Base-by-base conservation (phyloP, 2,888 invertebrate species). In the Pandemis cinnamomeana region DNA sequence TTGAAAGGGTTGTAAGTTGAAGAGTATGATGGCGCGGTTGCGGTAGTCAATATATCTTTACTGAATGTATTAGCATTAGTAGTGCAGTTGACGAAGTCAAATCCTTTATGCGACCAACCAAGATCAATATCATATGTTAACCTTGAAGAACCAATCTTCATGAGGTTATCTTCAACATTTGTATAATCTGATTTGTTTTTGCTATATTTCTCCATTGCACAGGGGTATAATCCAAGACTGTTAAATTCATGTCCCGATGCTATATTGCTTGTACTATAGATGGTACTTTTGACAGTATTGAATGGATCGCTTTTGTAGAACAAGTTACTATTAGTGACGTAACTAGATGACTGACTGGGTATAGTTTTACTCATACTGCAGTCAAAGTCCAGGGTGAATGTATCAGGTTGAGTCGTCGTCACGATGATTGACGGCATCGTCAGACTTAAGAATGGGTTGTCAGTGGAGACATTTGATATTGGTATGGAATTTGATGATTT, bases 41-140 rank as follows among this genome's bases (percentile, higher is more conserved):
- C 86, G 53, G 89, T 89, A 1, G 92, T 89, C 75, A 92, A 81
- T 77, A 93, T 87, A 70, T 94, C 94, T 80, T 94, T 94, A 74
- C 83, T 89, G 77, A 91, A 90, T 1, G 89, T 88, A 71, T 87
- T 89, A 1, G 89, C 76, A 71, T 81, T 85, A 53, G 91, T 91
- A 27, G 91, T 89, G 75, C 91, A 90, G 75, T 89, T 92, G 0
- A 92, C 91, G 76, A 94, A 94, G 81, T 94, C 94, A 66, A 93
- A 90, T 48, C 93, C 87, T 85, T 93, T 94, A 78, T 94, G 94
- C 0, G 94, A 93, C 94, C 94, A 94, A 13, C 94, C 94, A 61
- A 94, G 85, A 77, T 94, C 94, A 78, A 94, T 93, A 76, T 94
- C 94, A 74, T 94, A 94, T 2, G 94, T 93, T 79, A 94, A 83